A percentile compares a stretch with the other conserved stretches of the same genome.
These are phyloP conservation scores for Motacilla alba DNA, from an alignment of 2,113 vertebrate species.

Conservation along the genomic window DNA sequence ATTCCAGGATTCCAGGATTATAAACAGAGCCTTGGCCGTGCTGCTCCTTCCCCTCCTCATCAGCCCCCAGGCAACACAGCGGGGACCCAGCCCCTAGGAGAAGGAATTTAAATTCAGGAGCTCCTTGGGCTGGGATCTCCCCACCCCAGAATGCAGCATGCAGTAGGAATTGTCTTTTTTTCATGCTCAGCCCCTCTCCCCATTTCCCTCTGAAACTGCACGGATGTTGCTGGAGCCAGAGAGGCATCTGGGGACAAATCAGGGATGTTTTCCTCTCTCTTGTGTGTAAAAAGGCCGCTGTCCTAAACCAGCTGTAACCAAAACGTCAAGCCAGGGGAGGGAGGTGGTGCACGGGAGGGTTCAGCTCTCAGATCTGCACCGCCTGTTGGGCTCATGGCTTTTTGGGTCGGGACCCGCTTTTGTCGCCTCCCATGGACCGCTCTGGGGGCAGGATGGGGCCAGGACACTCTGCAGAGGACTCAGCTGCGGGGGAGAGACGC, in stretches of 20 bases:
- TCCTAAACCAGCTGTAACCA: not conserved
- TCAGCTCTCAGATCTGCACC: accelerated
- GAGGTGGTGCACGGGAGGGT: accelerated
- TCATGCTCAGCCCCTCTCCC: not conserved
- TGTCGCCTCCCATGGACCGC: accelerated
- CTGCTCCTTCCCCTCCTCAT: not conserved
- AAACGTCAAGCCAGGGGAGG: not conserved
- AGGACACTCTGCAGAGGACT: accelerated
- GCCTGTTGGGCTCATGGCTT: accelerated
- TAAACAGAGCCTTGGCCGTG: not conserved
- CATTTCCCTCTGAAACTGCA: not conserved
- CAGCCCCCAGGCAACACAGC: not conserved
- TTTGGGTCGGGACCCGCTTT: not conserved
- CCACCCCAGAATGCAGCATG: not conserved
- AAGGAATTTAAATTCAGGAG: not conserved
- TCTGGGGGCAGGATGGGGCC: accelerated
- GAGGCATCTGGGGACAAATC: not conserved
- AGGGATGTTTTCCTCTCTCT: not conserved
- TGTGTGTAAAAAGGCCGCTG: not conserved
- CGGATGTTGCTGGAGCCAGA: not conserved
- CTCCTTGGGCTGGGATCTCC: not conserved
- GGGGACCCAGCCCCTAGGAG: not conserved
- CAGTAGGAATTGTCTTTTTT: not conserved
- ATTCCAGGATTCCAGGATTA: too few relatives aligned
- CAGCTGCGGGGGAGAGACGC: not conserved